phyloP scores from a whole-genome alignment of 2,797 vertebrate species.

The Simalia tracyae region DNA sequence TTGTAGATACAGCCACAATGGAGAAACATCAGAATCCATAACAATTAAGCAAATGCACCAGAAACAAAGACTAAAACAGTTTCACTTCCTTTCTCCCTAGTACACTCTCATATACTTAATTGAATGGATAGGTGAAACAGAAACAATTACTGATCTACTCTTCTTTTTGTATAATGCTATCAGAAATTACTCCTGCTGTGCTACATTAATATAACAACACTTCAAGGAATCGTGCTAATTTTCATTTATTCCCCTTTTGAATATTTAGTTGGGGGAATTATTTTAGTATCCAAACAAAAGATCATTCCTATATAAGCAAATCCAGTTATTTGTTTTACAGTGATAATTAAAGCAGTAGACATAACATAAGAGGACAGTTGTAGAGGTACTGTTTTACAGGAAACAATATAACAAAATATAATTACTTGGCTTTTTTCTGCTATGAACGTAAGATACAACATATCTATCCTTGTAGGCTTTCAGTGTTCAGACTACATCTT shows the following conservation, averaged over 20 bases:
- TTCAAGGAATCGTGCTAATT: background rate
- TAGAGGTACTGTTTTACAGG: background rate
- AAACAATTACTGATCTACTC: background rate
- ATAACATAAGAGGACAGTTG: background rate
- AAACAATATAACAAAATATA: background rate
- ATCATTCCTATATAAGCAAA: background rate
- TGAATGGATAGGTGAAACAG: background rate
- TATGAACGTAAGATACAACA: background rate
- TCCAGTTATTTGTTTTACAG: background rate
- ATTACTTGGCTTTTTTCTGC: background rate
- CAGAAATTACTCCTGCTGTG: background rate
- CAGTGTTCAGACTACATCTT: background rate
- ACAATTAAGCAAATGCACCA: background rate
- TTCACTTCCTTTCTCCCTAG: background rate
- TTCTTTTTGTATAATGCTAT: background rate
- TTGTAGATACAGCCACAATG: background rate
- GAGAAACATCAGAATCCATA: background rate
- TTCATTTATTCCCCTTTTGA: background rate
- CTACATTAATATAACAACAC: background rate
- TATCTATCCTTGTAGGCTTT: background rate
- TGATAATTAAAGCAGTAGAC: background rate
- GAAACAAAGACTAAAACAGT: background rate
- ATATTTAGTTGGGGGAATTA: background rate
- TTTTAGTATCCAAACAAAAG: background rate
- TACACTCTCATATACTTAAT: background rate